Evolutionary conservation across 2,888 invertebrate genomes (phyloP).

Genomic region (Nomada flava): DNA sequence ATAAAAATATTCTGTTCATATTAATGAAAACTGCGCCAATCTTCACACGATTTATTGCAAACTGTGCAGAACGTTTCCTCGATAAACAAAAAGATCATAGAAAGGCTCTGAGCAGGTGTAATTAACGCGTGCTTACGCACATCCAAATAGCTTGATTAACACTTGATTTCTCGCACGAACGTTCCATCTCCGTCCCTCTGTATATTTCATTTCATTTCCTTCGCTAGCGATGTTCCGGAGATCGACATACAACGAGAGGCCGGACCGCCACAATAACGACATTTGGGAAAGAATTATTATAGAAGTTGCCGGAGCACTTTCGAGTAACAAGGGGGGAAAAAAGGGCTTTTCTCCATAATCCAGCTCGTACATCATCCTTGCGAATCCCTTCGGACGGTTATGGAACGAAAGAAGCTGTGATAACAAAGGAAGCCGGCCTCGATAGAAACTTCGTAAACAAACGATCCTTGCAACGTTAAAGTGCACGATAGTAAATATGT

Average conservation of each 20-base stretch:
- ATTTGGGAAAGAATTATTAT: constrained; percentile 77
- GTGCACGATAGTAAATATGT: constrained; percentile 51
- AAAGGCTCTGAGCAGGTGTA: too few species aligned
- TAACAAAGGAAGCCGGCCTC: constrained; percentile 71
- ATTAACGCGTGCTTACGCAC: too few species aligned
- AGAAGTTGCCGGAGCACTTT: constrained; percentile 72
- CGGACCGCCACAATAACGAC: constrained; percentile 70
- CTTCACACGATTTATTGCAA: too few species aligned
- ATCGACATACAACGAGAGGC: constrained; percentile 65
- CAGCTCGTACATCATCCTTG: constrained; percentile 74
- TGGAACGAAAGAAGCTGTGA: constrained; percentile 73
- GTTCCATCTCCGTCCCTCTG: constrained; percentile 31
- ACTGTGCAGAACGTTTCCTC: too few species aligned
- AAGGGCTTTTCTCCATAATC: constrained; percentile 72
- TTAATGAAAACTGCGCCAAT: too few species aligned
- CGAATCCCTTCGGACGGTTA: constrained; percentile 74
- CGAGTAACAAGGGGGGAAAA: constrained; percentile 72
- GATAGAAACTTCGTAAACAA: constrained; percentile 71
- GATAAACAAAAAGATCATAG: too few species aligned
- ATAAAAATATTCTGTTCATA: too few species aligned
- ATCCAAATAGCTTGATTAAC: neutral
- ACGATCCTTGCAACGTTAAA: constrained; percentile 48
- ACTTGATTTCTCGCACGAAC: constrained; percentile 27
- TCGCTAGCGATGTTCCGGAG: constrained; percentile 25
- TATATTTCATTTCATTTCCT: constrained; percentile 47